Conservation (phyloP, 2,888 invertebrate species). For the Neoaliturus tenellus region DNA sequence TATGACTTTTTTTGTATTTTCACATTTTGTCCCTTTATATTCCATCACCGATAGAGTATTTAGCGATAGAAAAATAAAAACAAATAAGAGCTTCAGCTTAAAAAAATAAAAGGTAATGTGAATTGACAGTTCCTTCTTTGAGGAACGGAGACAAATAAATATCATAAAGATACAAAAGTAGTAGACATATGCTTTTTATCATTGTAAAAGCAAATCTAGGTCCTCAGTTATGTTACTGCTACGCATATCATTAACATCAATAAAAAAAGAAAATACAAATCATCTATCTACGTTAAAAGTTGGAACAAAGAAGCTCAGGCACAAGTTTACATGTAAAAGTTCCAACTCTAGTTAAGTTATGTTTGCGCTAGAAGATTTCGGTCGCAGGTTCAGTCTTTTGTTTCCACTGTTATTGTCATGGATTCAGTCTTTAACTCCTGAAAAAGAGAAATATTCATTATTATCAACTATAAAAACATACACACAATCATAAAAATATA, state of each 20-base stretch:
- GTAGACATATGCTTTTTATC: not conserved
- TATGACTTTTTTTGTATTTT: constrained; percentile 20
- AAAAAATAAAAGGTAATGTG: constrained; percentile 15
- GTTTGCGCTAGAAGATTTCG: not conserved
- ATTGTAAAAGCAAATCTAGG: constrained; percentile 26
- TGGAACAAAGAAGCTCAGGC: constrained; percentile 31
- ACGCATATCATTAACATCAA: not conserved
- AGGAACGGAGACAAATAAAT: not conserved
- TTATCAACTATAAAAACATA: not conserved
- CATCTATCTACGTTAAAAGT: constrained; percentile 30
- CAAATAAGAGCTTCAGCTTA: constrained; percentile 8
- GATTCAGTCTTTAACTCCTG: constrained; percentile 28
- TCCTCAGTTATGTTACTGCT: not conserved
- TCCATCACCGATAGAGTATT: constrained; percentile 9
- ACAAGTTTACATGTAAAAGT: constrained; percentile 44
- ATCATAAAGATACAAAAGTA: not conserved
- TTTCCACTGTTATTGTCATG: constrained; percentile 8
- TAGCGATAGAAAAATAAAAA: constrained; percentile 12
- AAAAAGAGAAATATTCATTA: not conserved
- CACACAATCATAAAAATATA: not conserved
- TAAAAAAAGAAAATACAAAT: constrained; percentile 28
- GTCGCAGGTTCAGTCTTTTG: constrained; percentile 21
- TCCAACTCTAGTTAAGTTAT: not conserved
- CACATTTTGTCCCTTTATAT: not conserved
- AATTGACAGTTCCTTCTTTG: not conserved